A percentile compares a stretch with the other conserved stretches of the same genome.
These are phyloP conservation scores for Microcebus lehilahytsara DNA, from an alignment of 2,113 vertebrate genomes.

Conservation along the genomic window DNA sequence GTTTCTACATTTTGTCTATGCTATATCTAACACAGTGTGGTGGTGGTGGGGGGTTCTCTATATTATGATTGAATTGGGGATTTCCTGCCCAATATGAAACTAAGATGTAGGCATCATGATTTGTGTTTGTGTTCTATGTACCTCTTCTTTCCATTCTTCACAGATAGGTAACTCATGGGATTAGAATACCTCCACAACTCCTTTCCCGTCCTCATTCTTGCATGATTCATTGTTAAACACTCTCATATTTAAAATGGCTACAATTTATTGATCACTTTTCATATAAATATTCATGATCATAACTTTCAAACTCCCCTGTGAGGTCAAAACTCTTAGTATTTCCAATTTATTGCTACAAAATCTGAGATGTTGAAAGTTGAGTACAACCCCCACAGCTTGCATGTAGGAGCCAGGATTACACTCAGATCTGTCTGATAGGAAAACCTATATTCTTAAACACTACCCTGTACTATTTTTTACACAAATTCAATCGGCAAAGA, in stretches of 20 bases:
- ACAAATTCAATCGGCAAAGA: neutral
- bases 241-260: neutral
- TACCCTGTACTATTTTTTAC: neutral
- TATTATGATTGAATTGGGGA: neutral
- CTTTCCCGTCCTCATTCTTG: neutral
- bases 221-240: neutral
- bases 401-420: neutral
- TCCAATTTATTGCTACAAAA: neutral
- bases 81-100: neutral
- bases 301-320: neutral
- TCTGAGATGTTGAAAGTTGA: neutral
- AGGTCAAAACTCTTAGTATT: neutral
- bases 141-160: neutral
- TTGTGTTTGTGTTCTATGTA: neutral
- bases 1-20: neutral
- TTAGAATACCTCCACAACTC: fast-evolving
- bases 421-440: neutral
- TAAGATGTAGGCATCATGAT: neutral
- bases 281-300: neutral
- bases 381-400: neutral
- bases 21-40: neutral
- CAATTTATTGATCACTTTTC: neutral
- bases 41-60: no score
- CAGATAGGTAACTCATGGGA: neutral
- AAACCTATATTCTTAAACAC: neutral